phyloP scores from a whole-genome alignment of 1,140 invertebrate species.

The Musca domestica region DNA sequence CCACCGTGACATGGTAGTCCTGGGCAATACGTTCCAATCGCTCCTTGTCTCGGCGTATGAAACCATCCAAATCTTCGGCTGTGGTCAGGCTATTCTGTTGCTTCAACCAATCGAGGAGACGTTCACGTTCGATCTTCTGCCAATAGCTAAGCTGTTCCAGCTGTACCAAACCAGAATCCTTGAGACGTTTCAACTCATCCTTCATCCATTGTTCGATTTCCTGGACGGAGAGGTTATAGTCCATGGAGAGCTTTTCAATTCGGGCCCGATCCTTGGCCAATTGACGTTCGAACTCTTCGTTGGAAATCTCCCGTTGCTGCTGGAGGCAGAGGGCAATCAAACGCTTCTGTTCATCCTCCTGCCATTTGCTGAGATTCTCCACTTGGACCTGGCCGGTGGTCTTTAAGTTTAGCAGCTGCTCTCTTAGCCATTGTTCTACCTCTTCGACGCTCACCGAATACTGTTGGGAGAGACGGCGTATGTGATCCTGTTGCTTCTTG shows the following conservation, averaged over 20 bases:
- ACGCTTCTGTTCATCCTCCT: constrained; percentile 43
- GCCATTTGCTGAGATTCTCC: constrained; percentile 45
- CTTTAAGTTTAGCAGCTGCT: constrained; percentile 46
- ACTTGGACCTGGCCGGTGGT: constrained; percentile 43
- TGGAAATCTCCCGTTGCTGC: constrained; percentile 42
- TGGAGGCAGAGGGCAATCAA: constrained; percentile 40
- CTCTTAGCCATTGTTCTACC: constrained; percentile 44
- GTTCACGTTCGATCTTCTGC: constrained; percentile 42
- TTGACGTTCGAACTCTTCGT: constrained; percentile 41
- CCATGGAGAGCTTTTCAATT: constrained; percentile 39
- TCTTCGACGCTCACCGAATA: constrained; percentile 47
- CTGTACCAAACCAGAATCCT: constrained; percentile 43
- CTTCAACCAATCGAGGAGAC: constrained; percentile 40
- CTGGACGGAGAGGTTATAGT: constrained; percentile 43
- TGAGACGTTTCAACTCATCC: constrained; percentile 39
- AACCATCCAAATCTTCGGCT: constrained; percentile 42
- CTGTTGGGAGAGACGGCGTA: constrained; percentile 42
- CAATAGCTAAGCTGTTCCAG: constrained; percentile 43
- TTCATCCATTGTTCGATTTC: constrained; percentile 48
- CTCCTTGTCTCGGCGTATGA: constrained; percentile 42
- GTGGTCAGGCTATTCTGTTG: constrained; percentile 41
- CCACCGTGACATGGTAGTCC: constrained; percentile 49
- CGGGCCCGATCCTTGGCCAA: constrained; percentile 36
- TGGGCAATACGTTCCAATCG: constrained; percentile 39
- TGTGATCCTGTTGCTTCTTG: constrained; percentile 39